phyloP scores from a whole-genome alignment of 2,113 vertebrate species.

The Beaufortia kweichowensis region DNA sequence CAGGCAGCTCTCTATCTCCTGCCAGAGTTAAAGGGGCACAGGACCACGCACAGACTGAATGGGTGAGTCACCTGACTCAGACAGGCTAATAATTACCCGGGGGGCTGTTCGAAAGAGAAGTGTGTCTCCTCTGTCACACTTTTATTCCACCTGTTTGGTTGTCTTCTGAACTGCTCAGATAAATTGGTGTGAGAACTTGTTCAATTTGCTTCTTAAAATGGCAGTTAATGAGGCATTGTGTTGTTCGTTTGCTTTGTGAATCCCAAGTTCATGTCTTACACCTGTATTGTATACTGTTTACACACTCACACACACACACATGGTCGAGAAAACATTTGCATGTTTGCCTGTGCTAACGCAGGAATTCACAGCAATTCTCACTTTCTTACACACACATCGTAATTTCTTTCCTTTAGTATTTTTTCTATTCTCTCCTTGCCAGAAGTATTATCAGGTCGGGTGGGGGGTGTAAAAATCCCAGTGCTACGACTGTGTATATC shows the following conservation, averaged over 20 bases:
- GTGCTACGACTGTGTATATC: constrained; percentile 57
- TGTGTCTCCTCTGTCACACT: constrained; percentile 2
- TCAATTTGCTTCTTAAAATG: constrained; percentile 34
- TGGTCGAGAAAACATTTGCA: neutral
- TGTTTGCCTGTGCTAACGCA: constrained; percentile 3
- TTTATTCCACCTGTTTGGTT: neutral
- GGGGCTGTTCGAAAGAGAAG: constrained; percentile 1
- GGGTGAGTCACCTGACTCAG: neutral
- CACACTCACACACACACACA: neutral
- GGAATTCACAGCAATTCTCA: constrained; percentile 56
- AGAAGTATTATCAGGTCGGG: constrained; percentile 34
- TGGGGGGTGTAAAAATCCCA: constrained; percentile 49
- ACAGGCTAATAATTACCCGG: neutral
- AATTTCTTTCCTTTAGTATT: constrained; percentile 67
- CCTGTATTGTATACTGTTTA: neutral
- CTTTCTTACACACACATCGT: constrained; percentile 46
- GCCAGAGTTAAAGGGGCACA: neutral
- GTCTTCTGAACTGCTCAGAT: neutral
- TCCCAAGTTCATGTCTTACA: neutral
- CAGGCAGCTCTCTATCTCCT: constrained; percentile 14
- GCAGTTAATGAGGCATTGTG: constrained; percentile 27
- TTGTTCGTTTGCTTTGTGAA: too few species aligned
- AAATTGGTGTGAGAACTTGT: constrained; percentile 18
- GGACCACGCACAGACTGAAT: neutral
- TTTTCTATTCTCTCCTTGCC: constrained; percentile 56